These are phyloP conservation scores for Eupithecia dodoneata DNA, from an alignment of 2,888 invertebrate species.

Conservation along the genomic window DNA sequence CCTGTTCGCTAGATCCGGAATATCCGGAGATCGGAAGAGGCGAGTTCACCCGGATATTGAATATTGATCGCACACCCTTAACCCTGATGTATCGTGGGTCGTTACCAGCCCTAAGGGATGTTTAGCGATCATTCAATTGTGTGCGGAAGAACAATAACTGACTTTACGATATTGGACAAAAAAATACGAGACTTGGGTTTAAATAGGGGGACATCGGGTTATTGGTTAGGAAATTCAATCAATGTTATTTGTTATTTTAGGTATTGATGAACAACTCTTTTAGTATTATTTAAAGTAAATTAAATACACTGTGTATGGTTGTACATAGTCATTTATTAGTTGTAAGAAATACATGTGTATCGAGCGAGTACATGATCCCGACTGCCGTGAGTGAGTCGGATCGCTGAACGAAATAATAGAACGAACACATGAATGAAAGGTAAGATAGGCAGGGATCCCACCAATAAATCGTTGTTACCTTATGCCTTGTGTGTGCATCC, in stretches of 20 bases:
- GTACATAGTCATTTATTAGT: too few species aligned
- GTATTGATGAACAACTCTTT: background rate
- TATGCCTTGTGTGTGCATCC: too few species aligned
- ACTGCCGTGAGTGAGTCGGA: too few species aligned
- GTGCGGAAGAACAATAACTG: constrained; percentile 46
- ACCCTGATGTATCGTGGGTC: constrained; percentile 77
- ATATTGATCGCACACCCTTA: constrained; percentile 83
- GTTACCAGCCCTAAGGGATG: constrained; percentile 72
- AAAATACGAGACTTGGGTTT: constrained; percentile 11
- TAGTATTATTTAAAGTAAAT: too few species aligned
- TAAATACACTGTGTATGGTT: too few species aligned
- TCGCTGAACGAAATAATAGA: too few species aligned
- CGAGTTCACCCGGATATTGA: constrained; percentile 82
- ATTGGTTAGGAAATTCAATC: constrained; percentile 8
- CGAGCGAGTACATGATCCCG: too few species aligned
- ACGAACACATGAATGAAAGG: too few species aligned
- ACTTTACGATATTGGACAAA: constrained; percentile 26
- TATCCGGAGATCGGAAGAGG: constrained; percentile 78
- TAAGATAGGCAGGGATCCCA: too few species aligned
- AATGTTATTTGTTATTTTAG: background rate
- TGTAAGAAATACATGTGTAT: too few species aligned
- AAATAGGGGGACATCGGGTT: background rate
- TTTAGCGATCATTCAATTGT: constrained; percentile 75
- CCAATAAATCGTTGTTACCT: too few species aligned
- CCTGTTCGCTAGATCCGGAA: constrained; percentile 68